Conservation (phyloP, 2,888 invertebrate species). For the Agrotis exclamationis region DNA sequence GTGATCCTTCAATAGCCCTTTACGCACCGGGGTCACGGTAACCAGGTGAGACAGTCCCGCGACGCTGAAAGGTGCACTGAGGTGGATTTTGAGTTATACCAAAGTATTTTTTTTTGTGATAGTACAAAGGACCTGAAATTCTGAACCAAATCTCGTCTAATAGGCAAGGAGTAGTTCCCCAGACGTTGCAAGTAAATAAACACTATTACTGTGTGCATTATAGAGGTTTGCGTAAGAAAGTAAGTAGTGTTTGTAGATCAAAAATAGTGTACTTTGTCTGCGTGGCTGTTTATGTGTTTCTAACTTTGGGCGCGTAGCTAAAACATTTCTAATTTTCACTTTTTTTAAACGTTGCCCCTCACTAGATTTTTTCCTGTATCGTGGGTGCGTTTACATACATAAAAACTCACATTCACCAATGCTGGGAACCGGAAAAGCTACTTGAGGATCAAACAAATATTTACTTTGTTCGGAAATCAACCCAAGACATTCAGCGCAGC, state of each 20-base stretch:
- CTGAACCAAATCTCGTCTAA: not conserved
- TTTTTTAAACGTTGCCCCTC: no score
- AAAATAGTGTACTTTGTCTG: not conserved
- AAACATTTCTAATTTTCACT: not conserved
- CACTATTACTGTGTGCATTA: not conserved
- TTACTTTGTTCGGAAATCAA: no score
- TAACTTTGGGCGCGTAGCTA: not conserved
- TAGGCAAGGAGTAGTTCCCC: not conserved
- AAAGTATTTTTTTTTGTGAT: conserved; percentile 42
- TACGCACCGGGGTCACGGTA: no score
- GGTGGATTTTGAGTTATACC: conserved; percentile 54
- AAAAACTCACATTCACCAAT: no score
- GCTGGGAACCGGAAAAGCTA: no score
- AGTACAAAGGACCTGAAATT: conserved; percentile 1
- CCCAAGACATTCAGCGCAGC: no score
- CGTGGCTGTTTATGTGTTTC: conserved; percentile 6
- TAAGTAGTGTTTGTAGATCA: conserved; percentile 7
- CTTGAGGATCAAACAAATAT: no score
- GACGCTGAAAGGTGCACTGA: conserved; percentile 47
- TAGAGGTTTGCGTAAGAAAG: not conserved
- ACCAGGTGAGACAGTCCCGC: no score
- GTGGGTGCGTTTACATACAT: no score
- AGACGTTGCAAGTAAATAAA: conserved; percentile 8
- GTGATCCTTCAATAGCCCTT: no score
- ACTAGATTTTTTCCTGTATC: not conserved